phyloP scores from a whole-genome alignment of 2,888 invertebrate species.

The Pristionchus exspectatus region DNA sequence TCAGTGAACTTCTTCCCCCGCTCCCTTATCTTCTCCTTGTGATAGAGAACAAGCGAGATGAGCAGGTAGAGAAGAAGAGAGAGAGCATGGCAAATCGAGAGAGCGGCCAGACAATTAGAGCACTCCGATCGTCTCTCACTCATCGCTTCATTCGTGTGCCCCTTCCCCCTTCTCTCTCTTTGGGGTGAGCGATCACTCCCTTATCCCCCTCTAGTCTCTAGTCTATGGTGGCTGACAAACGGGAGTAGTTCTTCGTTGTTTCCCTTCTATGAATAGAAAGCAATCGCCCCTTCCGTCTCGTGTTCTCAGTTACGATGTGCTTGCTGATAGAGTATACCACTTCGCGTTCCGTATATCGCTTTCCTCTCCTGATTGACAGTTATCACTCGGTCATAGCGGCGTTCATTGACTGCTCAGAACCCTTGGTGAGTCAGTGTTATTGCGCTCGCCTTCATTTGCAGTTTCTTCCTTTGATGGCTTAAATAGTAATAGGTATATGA shows the following conservation, averaged over 20 bases:
- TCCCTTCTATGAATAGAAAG: neutral
- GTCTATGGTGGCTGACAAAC: conserved; percentile 27
- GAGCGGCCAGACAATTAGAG: neutral
- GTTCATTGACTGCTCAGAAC: too few relatives aligned
- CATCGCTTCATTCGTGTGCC: neutral
- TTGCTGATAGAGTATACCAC: neutral
- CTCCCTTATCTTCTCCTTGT: conserved; percentile 10
- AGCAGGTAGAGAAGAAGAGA: neutral
- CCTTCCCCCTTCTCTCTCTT: neutral
- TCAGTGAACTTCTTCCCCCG: conserved; percentile 12
- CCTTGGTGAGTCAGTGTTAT: neutral
- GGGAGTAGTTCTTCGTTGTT: neutral
- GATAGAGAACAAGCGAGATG: neutral
- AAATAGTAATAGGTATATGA: too few relatives aligned
- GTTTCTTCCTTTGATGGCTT: neutral
- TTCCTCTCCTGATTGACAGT: too few relatives aligned
- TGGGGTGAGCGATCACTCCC: conserved; percentile 2
- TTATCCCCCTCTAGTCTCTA: conserved; percentile 17
- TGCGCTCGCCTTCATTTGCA: neutral
- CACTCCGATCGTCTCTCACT: conserved; percentile 14
- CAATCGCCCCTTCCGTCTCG: conserved; percentile 1
- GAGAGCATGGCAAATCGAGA: neutral
- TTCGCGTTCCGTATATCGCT: neutral
- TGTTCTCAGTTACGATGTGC: neutral
- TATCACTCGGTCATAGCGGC: too few relatives aligned